A percentile compares a stretch with the other conserved stretches of the same genome.
Evolutionary conservation across 2,888 invertebrate species (phyloP).

Genomic region (Eurytoma californica): DNA sequence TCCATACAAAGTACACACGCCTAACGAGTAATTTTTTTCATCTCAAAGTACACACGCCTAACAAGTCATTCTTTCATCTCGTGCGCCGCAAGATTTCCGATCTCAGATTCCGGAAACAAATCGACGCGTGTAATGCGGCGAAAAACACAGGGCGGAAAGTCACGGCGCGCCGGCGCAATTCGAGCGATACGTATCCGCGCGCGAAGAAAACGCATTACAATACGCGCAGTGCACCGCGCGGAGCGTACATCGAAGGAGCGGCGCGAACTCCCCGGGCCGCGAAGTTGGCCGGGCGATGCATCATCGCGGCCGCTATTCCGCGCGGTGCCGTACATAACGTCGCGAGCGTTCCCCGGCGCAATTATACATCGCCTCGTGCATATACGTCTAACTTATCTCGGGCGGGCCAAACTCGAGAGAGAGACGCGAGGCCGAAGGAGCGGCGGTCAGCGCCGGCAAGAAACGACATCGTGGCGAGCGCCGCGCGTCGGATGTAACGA

Average conservation of each 20-base stretch:
- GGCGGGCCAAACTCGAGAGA: neutral
- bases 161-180: neutral
- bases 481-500: too few relatives aligned
- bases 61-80: too few relatives aligned
- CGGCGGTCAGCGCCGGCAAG: too few relatives aligned
- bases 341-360: constrained; percentile 27
- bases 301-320: constrained; percentile 30
- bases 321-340: constrained; percentile 13
- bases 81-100: too few relatives aligned
- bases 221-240: too few relatives aligned
- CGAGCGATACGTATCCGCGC: neutral
- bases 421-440: neutral
- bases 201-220: constrained; percentile 20
- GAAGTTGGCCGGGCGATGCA: constrained; percentile 37
- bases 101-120: too few relatives aligned
- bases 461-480: too few relatives aligned
- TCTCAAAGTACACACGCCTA: too few relatives aligned
- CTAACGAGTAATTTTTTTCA: too few relatives aligned
- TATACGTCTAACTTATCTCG: constrained; percentile 49
- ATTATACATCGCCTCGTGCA: constrained; percentile 42
- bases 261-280: constrained; percentile 4
- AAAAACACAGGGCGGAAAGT: neutral
- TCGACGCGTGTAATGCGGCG: neutral
- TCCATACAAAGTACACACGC: too few relatives aligned
- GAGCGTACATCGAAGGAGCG: constrained; percentile 24